These are phyloP conservation scores for Stenodema calcarata DNA, from an alignment of 2,888 invertebrate species.

Conservation along the genomic window DNA sequence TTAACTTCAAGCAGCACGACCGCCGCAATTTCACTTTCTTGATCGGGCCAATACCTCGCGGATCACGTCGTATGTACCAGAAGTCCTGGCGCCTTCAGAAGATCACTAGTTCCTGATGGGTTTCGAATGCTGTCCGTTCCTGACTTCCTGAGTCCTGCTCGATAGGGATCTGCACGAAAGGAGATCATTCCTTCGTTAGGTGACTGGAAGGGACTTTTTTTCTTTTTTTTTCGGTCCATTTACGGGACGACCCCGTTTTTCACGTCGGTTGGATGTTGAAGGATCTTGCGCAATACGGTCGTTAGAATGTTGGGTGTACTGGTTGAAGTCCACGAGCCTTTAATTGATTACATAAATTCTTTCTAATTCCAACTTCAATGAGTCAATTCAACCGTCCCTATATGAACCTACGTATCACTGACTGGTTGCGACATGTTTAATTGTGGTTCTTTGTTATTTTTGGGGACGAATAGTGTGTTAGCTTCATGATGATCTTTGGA, in stretches of 20 bases:
- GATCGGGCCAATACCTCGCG: background rate
- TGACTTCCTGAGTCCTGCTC: background rate
- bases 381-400: too few species aligned
- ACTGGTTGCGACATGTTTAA: too few species aligned
- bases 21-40: background rate
- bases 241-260: background rate
- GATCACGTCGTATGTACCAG: background rate
- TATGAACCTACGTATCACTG: too few species aligned
- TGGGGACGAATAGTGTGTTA: too few species aligned
- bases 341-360: too few species aligned
- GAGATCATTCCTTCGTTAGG: background rate
- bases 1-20: background rate
- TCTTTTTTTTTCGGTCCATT: background rate
- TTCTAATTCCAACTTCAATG: too few species aligned
- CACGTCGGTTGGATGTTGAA: background rate
- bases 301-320: background rate
- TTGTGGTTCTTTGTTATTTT: too few species aligned
- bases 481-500: too few species aligned
- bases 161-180: background rate
- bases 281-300: background rate
- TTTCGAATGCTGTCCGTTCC: background rate
- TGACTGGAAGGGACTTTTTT: background rate
- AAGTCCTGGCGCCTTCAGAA: background rate
- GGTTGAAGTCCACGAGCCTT: too few species aligned
- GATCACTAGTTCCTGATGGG: background rate